Evolutionary conservation across 30 jellyfish, hydroid and myxozoan genomes (phyloP).

Genomic region (Haliclystus octoradiatus): DNA sequence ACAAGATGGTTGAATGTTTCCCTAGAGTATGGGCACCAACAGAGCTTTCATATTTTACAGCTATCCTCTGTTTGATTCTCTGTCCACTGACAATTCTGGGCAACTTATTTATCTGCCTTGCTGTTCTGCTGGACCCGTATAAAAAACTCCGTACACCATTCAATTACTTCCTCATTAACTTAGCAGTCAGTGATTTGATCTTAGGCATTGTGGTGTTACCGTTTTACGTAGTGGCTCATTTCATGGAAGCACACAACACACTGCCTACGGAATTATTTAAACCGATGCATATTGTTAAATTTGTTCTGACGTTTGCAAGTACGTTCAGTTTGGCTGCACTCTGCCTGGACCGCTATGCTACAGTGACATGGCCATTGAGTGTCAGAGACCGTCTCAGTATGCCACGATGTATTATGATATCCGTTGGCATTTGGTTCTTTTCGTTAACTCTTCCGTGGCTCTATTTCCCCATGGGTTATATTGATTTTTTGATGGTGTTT

Average conservation of each 20-base stretch:
- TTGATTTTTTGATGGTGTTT: constrained; percentile 48
- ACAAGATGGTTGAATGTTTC: not conserved
- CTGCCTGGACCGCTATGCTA: constrained; percentile 61
- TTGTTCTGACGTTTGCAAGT: constrained; percentile 63
- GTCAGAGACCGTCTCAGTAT: constrained; percentile 21
- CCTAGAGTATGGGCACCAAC: constrained; percentile 50
- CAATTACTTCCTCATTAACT: constrained; percentile 55
- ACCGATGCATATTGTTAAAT: constrained; percentile 27
- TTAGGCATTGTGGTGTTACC: constrained; percentile 68
- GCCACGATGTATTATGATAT: constrained; percentile 21
- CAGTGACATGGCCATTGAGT: constrained; percentile 42
- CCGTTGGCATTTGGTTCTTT: constrained; percentile 29
- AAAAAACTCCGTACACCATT: constrained; percentile 79
- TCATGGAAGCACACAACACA: constrained; percentile 59
- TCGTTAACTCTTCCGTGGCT: constrained; percentile 45
- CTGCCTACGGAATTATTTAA: constrained; percentile 33
- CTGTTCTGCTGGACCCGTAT: constrained; percentile 58
- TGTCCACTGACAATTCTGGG: constrained; percentile 41
- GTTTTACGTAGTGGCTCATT: constrained; percentile 50
- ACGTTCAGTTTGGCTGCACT: constrained; percentile 47
- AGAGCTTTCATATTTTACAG: constrained; percentile 52
- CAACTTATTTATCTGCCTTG: constrained; percentile 43
- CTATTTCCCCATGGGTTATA: constrained; percentile 49
- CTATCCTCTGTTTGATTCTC: constrained; percentile 27
- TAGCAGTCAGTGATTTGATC: constrained; percentile 63